Conservation (phyloP, 2,888 invertebrate species). For the Caenorhabditis macrosperma region DNA sequence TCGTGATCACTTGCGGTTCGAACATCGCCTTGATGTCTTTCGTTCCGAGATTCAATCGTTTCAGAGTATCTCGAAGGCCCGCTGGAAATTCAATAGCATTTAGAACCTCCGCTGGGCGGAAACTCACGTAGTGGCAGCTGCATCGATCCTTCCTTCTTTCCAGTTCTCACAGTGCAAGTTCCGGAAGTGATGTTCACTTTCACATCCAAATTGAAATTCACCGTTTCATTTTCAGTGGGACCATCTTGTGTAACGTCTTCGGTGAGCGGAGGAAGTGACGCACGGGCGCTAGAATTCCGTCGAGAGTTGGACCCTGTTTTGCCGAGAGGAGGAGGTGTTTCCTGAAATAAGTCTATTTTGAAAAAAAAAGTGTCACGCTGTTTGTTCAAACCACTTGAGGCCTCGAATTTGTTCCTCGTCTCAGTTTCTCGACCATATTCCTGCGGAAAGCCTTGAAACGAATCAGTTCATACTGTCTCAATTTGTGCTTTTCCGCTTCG, state of each 20-base stretch:
- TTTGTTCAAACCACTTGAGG: slow-evolving; percentile 1
- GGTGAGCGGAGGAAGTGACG: background rate
- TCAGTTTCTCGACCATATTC: slow-evolving; percentile 56
- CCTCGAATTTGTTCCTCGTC: slow-evolving; percentile 12
- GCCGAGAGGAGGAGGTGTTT: slow-evolving; percentile 9
- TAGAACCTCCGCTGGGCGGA: too few relatives aligned
- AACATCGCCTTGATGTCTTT: slow-evolving; percentile 59
- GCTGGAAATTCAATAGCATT: slow-evolving; percentile 1
- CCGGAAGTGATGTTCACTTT: slow-evolving; percentile 77
- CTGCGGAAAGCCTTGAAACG: slow-evolving; percentile 84
- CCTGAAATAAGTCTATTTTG: background rate
- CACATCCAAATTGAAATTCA: slow-evolving; percentile 77
- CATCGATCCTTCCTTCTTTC: slow-evolving; percentile 54
- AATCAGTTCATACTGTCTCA: slow-evolving; percentile 93
- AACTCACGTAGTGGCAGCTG: slow-evolving; percentile 29
- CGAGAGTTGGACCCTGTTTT: slow-evolving; percentile 9
- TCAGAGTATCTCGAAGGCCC: slow-evolving; percentile 45
- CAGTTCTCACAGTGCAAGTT: slow-evolving; percentile 73
- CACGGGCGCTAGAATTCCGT: slow-evolving; percentile 14
- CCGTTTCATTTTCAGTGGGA: slow-evolving; percentile 68
- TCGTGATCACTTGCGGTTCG: slow-evolving; percentile 41
- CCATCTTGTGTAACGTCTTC: slow-evolving; percentile 16
- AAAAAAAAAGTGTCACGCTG: background rate
- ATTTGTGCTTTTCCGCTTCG: slow-evolving; percentile 91
- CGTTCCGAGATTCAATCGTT: slow-evolving; percentile 47